phyloP scores from a whole-genome alignment of 2,888 invertebrate genomes.

The Eupithecia inturbata region DNA sequence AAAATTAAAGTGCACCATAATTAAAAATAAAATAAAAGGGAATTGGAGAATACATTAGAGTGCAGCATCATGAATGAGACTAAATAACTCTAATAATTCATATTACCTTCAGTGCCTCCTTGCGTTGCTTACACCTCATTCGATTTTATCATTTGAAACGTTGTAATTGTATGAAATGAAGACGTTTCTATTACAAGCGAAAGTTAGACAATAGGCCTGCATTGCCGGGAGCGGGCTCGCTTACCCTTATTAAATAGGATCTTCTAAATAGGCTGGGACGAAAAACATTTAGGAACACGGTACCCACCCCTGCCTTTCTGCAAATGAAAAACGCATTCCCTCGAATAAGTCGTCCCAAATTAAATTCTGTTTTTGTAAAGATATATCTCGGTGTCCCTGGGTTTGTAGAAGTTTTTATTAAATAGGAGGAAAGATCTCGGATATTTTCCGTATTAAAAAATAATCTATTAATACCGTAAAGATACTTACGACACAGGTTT shows the following conservation, averaged over 20 bases:
- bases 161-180: conserved; percentile 31
- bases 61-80: background rate
- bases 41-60: background rate
- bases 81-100: no score
- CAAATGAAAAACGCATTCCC: conserved; percentile 66
- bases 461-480: background rate
- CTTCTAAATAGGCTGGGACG: conserved; percentile 76
- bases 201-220: conserved; percentile 32
- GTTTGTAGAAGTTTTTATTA: conserved; percentile 27
- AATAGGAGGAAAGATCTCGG: conserved; percentile 20
- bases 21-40: no score
- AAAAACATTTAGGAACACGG: conserved; percentile 61
- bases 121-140: background rate
- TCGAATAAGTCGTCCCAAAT: conserved; percentile 38
- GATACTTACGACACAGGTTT: no score
- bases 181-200: conserved; percentile 27
- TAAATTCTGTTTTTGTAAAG: conserved; percentile 38
- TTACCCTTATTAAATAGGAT: conserved; percentile 69
- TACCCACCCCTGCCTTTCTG: conserved; percentile 72
- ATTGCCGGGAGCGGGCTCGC: conserved; percentile 34
- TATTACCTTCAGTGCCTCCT: background rate
- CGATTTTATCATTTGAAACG: conserved; percentile 14
- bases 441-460: background rate
- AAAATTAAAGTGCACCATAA: no score
- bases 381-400: conserved; percentile 27